Evolutionary conservation across 2,113 vertebrate species (phyloP).

Genomic region (Calyptomena viridis): DNA sequence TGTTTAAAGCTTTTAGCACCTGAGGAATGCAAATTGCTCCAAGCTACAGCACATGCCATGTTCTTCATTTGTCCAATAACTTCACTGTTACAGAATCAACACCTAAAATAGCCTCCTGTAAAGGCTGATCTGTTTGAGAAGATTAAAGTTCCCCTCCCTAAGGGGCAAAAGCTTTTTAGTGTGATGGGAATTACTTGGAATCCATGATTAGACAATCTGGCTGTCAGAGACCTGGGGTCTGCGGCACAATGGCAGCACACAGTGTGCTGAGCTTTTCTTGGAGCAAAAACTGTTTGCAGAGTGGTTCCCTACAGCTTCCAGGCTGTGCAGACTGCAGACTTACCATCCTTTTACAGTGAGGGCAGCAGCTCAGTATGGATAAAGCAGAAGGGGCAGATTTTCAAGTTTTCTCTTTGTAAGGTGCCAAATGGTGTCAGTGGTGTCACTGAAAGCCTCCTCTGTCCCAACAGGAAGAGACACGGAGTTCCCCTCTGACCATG

Average conservation of each 20-base stretch:
- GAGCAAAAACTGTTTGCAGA: neutral
- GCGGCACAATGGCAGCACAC: neutral
- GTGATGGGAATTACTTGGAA: neutral
- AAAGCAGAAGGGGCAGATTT: neutral
- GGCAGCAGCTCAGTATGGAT: neutral
- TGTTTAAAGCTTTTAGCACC: slow-evolving; percentile 55
- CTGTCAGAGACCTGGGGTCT: neutral
- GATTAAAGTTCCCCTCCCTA: neutral
- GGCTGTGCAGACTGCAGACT: neutral
- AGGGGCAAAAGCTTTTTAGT: neutral
- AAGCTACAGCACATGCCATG: neutral
- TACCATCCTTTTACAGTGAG: neutral
- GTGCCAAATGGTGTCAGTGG: neutral
- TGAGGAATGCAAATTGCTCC: slow-evolving; percentile 44
- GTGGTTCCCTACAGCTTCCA: neutral
- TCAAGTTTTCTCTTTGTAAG: neutral
- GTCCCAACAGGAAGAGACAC: neutral
- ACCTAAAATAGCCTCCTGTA: slow-evolving; percentile 37
- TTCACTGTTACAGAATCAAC: slow-evolving; percentile 16
- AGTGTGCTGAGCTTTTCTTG: neutral
- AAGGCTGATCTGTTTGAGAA: neutral
- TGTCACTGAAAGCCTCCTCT: neutral
- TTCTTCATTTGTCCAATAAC: slow-evolving; percentile 45
- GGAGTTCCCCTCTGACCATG: neutral
- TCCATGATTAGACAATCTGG: neutral